These are phyloP conservation scores for Lingula anatina DNA, from an alignment of 2,888 invertebrate genomes.

Conservation along the genomic window DNA sequence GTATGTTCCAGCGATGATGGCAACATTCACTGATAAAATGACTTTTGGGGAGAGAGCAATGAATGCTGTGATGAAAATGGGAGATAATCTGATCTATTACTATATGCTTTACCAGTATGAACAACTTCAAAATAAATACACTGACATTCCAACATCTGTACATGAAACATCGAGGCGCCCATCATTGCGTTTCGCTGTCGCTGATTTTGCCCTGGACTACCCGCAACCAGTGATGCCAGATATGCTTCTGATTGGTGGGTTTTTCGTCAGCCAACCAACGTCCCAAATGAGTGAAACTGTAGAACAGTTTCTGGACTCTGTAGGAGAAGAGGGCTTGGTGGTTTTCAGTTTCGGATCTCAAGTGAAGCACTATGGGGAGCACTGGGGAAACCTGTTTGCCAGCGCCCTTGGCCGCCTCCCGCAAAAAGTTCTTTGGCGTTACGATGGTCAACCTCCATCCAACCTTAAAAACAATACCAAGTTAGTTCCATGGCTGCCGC, in stretches of 20 bases:
- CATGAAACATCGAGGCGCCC: not conserved
- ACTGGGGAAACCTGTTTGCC: not conserved
- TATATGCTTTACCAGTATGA: not conserved
- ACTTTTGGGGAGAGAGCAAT: not conserved
- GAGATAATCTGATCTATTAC: not conserved
- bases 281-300: not conserved
- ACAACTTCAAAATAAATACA: not conserved
- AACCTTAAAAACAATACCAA: not conserved
- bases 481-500: not conserved
- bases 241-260: constrained; percentile 16
- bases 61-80: not conserved
- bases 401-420: not conserved
- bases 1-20: not conserved
- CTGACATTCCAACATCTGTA: not conserved
- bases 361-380: not conserved
- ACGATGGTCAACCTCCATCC: constrained; percentile 1
- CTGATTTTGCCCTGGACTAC: constrained; percentile 18
- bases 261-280: not conserved
- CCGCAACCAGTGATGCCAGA: constrained; percentile 16
- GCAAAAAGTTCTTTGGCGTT: not conserved
- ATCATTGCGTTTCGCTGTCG: constrained; percentile 14
- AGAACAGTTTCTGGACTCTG: not conserved
- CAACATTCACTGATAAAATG: not conserved
- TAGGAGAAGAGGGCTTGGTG: not conserved
- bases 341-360: not conserved